phyloP scores from a whole-genome alignment of 2,888 invertebrate species.

The Heliconius ethilla region DNA sequence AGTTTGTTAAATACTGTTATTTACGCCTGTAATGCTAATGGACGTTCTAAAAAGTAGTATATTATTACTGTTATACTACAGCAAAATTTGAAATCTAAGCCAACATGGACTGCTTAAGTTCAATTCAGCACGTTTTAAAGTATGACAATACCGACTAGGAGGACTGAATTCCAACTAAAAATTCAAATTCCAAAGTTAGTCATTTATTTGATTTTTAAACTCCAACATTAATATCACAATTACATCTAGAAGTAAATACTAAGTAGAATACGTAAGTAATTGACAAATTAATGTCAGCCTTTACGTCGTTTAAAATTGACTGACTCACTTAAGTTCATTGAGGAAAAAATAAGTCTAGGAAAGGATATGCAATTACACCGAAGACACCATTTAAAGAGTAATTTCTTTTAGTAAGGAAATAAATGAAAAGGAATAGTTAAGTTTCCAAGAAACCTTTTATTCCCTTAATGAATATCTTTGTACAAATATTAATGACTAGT shows the following conservation, averaged over 20 bases:
- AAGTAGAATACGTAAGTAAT: neutral
- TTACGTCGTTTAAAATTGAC: neutral
- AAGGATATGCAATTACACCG: neutral
- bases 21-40: neutral
- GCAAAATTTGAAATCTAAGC: neutral
- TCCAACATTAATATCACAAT: no score
- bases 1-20: neutral
- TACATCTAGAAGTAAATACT: no score
- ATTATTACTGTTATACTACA: no score
- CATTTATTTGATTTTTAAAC: neutral
- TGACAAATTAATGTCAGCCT: neutral
- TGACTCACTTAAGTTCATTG: neutral
- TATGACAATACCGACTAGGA: neutral
- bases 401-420: conserved; percentile 4
- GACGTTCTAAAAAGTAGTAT: neutral
- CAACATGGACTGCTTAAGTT: neutral
- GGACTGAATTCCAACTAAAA: neutral
- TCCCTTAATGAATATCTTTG: conserved; percentile 1
- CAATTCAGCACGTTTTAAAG: neutral
- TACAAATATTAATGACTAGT: conserved; percentile 1
- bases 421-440: neutral
- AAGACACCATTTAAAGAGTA: neutral
- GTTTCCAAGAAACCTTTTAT: conserved; percentile 8
- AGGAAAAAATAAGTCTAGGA: neutral
- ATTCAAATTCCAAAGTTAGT: neutral